A percentile compares a stretch with the other conserved stretches of the same genome.
These are phyloP conservation scores for Ceratina calcarata DNA, from an alignment of 1,140 invertebrate genomes.

Conservation along the genomic window DNA sequence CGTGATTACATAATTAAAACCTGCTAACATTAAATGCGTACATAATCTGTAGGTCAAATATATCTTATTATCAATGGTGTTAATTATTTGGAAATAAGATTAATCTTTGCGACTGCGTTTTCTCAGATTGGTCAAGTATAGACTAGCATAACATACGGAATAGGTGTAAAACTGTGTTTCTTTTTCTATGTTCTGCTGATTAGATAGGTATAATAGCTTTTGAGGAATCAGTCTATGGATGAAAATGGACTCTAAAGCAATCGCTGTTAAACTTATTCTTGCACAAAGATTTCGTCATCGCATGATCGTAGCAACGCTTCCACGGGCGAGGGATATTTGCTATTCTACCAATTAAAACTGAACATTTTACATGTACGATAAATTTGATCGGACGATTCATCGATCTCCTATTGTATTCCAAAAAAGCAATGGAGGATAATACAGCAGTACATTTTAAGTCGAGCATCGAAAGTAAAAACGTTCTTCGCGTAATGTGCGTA, in stretches of 20 bases:
- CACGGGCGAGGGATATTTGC: slow-evolving; percentile 57
- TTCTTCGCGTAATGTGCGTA: slow-evolving; percentile 2
- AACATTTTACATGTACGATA: not conserved
- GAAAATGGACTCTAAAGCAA: slow-evolving; percentile 54
- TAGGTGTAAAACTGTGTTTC: slow-evolving; percentile 44
- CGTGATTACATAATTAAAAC: not conserved
- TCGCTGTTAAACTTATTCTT: slow-evolving; percentile 53
- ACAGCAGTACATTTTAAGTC: slow-evolving; percentile 1
- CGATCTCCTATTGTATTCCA: slow-evolving; percentile 50
- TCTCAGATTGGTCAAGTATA: slow-evolving; percentile 40
- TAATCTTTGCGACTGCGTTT: slow-evolving; percentile 40
- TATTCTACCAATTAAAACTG: slow-evolving; percentile 22
- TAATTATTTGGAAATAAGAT: slow-evolving; percentile 20
- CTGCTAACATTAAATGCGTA: not conserved
- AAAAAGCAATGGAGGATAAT: not conserved
- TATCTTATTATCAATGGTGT: slow-evolving; percentile 46
- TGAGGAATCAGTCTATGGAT: slow-evolving; percentile 50
- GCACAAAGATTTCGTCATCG: slow-evolving; percentile 30
- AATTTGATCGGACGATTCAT: slow-evolving; percentile 51
- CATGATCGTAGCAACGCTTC: slow-evolving; percentile 52
- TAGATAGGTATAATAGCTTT: slow-evolving; percentile 56
- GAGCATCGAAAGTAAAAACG: slow-evolving; percentile 16
- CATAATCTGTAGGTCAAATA: slow-evolving; percentile 5
- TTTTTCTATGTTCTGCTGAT: slow-evolving; percentile 61
- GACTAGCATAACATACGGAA: slow-evolving; percentile 36